phyloP scores from a whole-genome alignment of 2,113 vertebrate genomes.

The Pomatostomus ruficeps region DNA sequence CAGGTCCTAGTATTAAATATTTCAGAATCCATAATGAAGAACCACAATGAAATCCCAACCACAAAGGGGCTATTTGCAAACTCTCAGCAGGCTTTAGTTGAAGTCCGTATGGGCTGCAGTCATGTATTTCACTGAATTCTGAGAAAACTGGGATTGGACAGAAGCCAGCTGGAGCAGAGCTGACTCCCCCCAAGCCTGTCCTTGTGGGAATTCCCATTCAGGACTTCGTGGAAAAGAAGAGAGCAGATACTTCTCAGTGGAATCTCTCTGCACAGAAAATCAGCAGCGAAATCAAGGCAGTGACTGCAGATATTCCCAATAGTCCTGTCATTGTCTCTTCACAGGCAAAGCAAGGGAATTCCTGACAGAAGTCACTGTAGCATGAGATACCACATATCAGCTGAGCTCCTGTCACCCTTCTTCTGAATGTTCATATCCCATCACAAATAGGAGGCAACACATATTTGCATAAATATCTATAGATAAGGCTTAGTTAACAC shows the following conservation, averaged over 20 bases:
- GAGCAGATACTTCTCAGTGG: background rate
- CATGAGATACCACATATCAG: background rate
- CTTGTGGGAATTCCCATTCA: background rate
- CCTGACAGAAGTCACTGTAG: conserved; percentile 24
- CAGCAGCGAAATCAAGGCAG: conserved; percentile 13
- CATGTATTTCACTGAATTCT: background rate
- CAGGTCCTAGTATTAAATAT: background rate
- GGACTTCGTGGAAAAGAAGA: background rate
- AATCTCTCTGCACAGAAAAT: background rate
- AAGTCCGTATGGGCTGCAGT: background rate
- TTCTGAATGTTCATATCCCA: background rate
- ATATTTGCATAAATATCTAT: background rate
- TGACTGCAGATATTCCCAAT: background rate
- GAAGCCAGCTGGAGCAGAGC: background rate
- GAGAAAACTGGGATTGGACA: background rate
- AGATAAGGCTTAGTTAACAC: background rate
- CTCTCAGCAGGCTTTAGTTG: background rate
- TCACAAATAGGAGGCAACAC: background rate
- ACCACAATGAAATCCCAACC: background rate
- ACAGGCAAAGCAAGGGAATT: background rate
- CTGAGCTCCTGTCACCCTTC: background rate
- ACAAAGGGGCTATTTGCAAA: background rate
- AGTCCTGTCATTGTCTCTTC: background rate
- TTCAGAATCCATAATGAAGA: background rate
- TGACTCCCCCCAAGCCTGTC: background rate